Conservation (phyloP, 2,888 invertebrate species). For the Melinaea marsaeus region DNA sequence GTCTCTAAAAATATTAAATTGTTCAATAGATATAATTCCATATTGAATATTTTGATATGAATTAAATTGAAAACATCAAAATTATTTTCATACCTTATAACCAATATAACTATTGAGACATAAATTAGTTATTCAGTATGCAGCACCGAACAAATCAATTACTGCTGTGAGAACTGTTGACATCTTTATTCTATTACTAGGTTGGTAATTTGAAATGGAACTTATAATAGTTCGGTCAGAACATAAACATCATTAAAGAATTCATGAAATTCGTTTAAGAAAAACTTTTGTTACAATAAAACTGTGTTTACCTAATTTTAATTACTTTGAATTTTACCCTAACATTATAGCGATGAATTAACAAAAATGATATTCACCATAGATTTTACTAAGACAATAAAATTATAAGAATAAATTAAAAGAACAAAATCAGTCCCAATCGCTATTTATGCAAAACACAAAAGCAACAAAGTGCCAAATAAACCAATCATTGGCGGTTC, state of each 20-base stretch:
- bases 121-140: conserved; percentile 15
- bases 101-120: not conserved
- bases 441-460: not conserved
- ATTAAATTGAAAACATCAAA: too few relatives aligned
- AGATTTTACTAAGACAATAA: too few relatives aligned
- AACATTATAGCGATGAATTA: not conserved
- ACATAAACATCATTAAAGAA: too few relatives aligned
- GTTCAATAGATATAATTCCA: too few relatives aligned
- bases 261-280: too few relatives aligned
- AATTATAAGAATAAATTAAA: not conserved
- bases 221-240: too few relatives aligned
- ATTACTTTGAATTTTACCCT: not conserved
- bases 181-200: conserved; percentile 12
- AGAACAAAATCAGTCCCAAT: not conserved
- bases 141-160: conserved; percentile 16
- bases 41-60: too few relatives aligned
- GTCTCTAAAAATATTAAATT: too few relatives aligned
- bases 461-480: conserved; percentile 12
- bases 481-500: conserved; percentile 20
- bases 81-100: too few relatives aligned
- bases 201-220: too few relatives aligned
- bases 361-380: not conserved
- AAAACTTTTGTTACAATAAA: too few relatives aligned
- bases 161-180: conserved; percentile 17
- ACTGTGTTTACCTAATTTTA: not conserved